phyloP scores from a whole-genome alignment of 2,113 vertebrate species.

The Perccottus glenii region DNA sequence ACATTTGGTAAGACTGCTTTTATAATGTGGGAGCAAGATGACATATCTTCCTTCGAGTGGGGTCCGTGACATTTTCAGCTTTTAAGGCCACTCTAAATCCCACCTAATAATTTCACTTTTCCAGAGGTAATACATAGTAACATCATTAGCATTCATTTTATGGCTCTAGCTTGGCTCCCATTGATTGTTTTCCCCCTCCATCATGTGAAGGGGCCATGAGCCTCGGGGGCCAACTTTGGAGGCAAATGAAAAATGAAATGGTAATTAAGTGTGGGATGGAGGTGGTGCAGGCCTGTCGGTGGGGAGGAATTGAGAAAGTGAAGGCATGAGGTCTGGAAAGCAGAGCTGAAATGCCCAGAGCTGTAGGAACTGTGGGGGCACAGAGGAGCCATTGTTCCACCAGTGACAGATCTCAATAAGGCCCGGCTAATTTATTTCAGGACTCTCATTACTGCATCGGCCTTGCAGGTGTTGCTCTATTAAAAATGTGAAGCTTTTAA shows the following conservation, averaged over 20 bases:
- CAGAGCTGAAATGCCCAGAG: neutral
- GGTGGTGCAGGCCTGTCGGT: slow-evolving; percentile 38
- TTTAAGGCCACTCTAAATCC: slow-evolving; percentile 17
- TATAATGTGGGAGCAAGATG: neutral
- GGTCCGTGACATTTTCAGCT: neutral
- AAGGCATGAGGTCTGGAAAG: slow-evolving; percentile 41
- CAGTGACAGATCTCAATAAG: slow-evolving; percentile 77
- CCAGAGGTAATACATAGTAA: slow-evolving; percentile 24
- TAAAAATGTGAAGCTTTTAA: slow-evolving; percentile 85
- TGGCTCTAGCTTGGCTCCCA: slow-evolving; percentile 17
- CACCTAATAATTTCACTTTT: slow-evolving; percentile 27
- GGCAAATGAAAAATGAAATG: slow-evolving; percentile 74
- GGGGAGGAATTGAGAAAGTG: slow-evolving; percentile 50
- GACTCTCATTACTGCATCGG: slow-evolving; percentile 80
- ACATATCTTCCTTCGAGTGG: neutral
- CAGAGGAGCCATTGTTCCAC: slow-evolving; percentile 61
- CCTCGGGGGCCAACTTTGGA: slow-evolving; percentile 43
- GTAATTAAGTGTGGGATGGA: slow-evolving; percentile 71
- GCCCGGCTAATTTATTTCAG: slow-evolving; percentile 83
- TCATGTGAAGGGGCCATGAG: slow-evolving; percentile 28
- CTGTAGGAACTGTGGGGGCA: slow-evolving; percentile 36
- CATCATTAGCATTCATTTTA: slow-evolving; percentile 54
- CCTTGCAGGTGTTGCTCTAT: slow-evolving; percentile 81
- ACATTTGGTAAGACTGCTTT: neutral
- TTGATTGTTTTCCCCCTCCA: slow-evolving; percentile 46